Evolutionary conservation across 1,140 invertebrate genomes (phyloP), one percentile per base, ranked within the genome.

Genomic region (Asobara japonica): DNA sequence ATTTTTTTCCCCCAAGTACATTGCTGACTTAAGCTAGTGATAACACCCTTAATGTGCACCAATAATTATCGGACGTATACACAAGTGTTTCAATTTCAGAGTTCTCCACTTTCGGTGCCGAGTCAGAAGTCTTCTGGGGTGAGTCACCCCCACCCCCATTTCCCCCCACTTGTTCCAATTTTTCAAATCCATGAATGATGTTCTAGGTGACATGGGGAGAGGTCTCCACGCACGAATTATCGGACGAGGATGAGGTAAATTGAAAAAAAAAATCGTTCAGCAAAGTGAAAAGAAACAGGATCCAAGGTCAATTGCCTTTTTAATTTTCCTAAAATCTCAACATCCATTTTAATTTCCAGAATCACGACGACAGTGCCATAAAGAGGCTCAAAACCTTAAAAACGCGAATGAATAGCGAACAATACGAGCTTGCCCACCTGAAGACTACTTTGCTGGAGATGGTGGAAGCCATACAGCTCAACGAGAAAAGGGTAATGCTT

Each of bases 351-450:
- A 5, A 45, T 25, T 3, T 56, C 7, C 18, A 56, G 51, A 56
- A 10, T 11, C 7, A 0, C 22, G 4, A n/a, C 13, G 65, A 79
- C 75, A 66, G 79, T 73, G 36, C 80, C 70, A 31, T 81, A 64
- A 36, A 25, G n/a, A 77, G 71, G 27, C 74, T 82, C 29, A 72
- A 61, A 45, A 79, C 74, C 62, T 75, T 76, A 60, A 78, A 78
- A 65, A 36, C 56, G 8, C 73, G 76, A 18, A 75, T 82, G 72
- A 73, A 80, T 62, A 77, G 79, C 48, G 81, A 81, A 45, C 74
- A 75, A 33, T 66, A 82, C 36, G 64, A 69, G 56, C 71, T 84
- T 45, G 60, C 20, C 3, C 74, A 74, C 16, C 74, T 82, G 64
- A 82, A 82, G 65, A 36, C 56, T 45, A 77, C 80, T 72, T 64